Conservation (phyloP, 1,140 invertebrate species). For the Portunus trituberculatus region DNA sequence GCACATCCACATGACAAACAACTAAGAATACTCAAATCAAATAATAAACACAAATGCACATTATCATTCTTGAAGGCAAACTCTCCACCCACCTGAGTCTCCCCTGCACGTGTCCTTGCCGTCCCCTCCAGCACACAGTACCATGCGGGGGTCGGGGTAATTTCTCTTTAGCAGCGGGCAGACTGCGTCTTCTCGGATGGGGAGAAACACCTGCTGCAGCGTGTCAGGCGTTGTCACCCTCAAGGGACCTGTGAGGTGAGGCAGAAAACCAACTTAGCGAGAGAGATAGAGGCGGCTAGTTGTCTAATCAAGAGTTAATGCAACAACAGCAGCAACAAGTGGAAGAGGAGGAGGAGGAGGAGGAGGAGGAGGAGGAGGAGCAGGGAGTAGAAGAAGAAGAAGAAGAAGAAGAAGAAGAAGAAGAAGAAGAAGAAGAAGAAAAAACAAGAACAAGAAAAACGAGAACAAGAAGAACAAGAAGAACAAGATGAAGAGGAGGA, state of each 20-base stretch:
- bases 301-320: too few relatives aligned
- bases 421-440: background rate
- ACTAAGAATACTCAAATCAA: background rate
- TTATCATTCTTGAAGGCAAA: too few relatives aligned
- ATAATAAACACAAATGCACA: background rate
- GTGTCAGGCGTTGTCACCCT: background rate
- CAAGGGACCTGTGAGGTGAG: conserved; percentile 4
- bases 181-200: conserved; percentile 21
- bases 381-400: background rate
- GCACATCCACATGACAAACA: background rate
- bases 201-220: conserved; percentile 62
- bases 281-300: too few relatives aligned
- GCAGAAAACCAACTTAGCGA: background rate
- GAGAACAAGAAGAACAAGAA: too few relatives aligned
- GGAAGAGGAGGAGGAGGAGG: too few relatives aligned
- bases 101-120: conserved; percentile 64
- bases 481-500: background rate
- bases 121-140: conserved; percentile 53
- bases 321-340: too few relatives aligned
- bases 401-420: background rate
- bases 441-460: background rate
- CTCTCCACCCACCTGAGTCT: conserved; percentile 51
- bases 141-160: conserved; percentile 52
- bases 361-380: background rate
- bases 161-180: background rate